Evolutionary conservation across 2,888 invertebrate species (phyloP).

Genomic region (Athetis lepigone): DNA sequence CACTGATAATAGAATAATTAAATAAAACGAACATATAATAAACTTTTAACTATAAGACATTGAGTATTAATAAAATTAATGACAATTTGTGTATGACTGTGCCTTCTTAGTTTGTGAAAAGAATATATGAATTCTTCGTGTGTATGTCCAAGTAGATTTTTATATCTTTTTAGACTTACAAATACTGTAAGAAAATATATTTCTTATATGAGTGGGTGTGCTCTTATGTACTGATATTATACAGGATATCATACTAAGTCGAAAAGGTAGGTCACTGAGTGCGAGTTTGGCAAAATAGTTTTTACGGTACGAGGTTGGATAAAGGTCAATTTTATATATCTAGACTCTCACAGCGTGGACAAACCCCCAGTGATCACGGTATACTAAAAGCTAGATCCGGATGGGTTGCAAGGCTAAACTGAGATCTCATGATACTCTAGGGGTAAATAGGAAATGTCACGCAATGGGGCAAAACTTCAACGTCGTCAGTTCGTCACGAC

Average conservation of each 20-base stretch:
- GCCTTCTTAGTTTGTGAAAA: constrained; percentile 67
- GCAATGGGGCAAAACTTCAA: neutral
- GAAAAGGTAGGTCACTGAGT: neutral
- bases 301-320: too few species aligned
- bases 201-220: constrained; percentile 17
- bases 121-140: constrained; percentile 59
- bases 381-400: neutral
- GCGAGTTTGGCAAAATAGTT: too few species aligned
- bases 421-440: neutral
- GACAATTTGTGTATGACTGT: constrained; percentile 58
- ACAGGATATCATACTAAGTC: constrained; percentile 7
- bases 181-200: constrained; percentile 35
- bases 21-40: neutral
- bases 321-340: too few species aligned
- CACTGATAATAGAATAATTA: constrained; percentile 8
- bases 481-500: neutral
- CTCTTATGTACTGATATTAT: constrained; percentile 10
- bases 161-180: constrained; percentile 66
- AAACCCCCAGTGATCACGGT: too few species aligned
- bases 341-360: too few species aligned
- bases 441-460: too few species aligned
- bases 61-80: constrained; percentile 59
- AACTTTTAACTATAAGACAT: constrained; percentile 32
- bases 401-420: neutral
- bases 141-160: constrained; percentile 69